phyloP scores from a whole-genome alignment of 64 coral and sea anemone species.

The Actinia equina region DNA sequence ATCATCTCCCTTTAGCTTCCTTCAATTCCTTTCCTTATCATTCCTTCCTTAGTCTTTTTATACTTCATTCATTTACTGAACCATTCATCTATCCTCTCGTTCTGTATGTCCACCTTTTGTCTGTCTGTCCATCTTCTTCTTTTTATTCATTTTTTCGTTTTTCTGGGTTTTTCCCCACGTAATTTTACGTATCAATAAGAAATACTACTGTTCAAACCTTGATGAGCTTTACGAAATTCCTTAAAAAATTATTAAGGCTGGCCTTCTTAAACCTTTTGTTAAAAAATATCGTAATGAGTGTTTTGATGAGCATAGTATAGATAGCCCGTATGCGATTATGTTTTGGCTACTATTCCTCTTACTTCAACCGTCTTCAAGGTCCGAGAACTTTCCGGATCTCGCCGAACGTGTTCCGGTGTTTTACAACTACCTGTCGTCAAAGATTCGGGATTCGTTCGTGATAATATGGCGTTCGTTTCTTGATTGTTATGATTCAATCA shows the following conservation, averaged over 20 bases:
- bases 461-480: neutral
- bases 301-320: no score
- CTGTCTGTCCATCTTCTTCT: neutral
- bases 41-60: neutral
- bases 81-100: no score
- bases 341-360: neutral
- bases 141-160: neutral
- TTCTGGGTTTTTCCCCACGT: neutral
- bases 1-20: neutral
- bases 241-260: no score
- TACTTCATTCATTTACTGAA: neutral
- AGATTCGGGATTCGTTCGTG: neutral
- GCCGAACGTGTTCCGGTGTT: neutral
- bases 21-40: neutral
- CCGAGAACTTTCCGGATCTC: neutral
- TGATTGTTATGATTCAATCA: neutral
- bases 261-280: no score
- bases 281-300: no score
- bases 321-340: neutral
- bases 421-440: neutral
- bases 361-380: neutral
- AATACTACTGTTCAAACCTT: no score
- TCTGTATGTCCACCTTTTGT: no score
- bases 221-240: no score
- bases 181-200: no score